Evolutionary conservation across 2,797 vertebrate genomes (phyloP), one percentile per base, ranked within the genome.

Genomic region (Arremon brunneinucha): DNA sequence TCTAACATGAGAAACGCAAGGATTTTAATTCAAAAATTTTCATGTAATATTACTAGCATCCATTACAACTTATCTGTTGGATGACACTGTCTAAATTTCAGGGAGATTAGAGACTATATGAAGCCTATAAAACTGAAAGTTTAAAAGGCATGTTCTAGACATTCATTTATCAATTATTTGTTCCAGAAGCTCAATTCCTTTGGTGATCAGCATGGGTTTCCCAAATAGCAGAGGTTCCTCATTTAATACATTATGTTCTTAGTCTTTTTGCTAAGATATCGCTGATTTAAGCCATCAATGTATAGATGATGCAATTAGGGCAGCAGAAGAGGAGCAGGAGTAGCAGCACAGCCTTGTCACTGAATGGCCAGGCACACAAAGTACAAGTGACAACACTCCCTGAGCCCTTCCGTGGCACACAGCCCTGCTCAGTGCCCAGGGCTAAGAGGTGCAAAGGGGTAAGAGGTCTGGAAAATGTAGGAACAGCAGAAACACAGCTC

Each of bases 11-110:
- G 39, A 69, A 85, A 91, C 53, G 80, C 6, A 22, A 55, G 28
- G 44, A 68, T 57, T 96, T 93, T 70, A 88, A 92, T 88, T 70
- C 63, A 35, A 67, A 64, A 82, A 43, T 57, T 94, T 86, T 67
- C 85, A 64, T 46, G 41, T 32, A 76, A 55, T 5, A n/a, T 87
- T 92, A 80, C 37, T 46, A 71, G 21, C 15, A 3, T 6, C 46
- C 32, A 23, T 76, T 78, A 74, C 30, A 90, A 72, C 74, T 79
- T 79, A 79, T 91, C 79, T 67, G 44, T n/a, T 86, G 49, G 49
- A 68, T 89, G 53, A 39, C 53, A n/a, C 35, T 63, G 46, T 50
- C 30, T 64, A 70, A 64, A 82, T 69, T 84, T 76, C 6, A 2
- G 44, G 56, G 26, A 76, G 35, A 95, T 83, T 89, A 83, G 76